These are phyloP conservation scores for Drepana arcuata DNA, from an alignment of 1,140 invertebrate genomes.

Conservation along the genomic window DNA sequence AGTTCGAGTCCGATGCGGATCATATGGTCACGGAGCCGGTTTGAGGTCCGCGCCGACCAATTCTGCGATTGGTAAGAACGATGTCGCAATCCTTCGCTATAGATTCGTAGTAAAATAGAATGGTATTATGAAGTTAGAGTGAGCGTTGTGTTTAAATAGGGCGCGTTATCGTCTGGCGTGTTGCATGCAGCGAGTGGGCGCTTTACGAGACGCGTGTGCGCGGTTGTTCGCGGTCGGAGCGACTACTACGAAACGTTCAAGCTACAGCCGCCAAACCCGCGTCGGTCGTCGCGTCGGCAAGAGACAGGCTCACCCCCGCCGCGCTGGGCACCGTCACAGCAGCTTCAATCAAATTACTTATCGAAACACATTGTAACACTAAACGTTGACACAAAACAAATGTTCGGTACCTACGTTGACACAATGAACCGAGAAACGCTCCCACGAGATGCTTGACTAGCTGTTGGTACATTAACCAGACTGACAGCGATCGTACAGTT, in stretches of 20 bases:
- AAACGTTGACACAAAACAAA: conserved; percentile 38
- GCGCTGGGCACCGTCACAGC: conserved; percentile 28
- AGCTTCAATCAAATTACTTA: conserved; percentile 57
- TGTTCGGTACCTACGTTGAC: conserved; percentile 25
- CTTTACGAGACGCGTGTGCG: conserved; percentile 41
- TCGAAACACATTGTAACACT: conserved; percentile 39
- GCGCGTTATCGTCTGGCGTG: conserved; percentile 47
- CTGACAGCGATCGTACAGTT: too few relatives aligned
- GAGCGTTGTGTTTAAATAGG: conserved; percentile 41
- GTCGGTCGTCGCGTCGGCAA: conserved; percentile 7
- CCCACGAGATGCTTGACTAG: conserved; percentile 47
- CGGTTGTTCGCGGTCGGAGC: conserved; percentile 34
- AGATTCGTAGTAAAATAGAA: too few relatives aligned
- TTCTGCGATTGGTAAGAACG: conserved; percentile 14
- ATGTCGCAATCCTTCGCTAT: conserved; percentile 22
- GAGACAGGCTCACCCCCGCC: conserved; percentile 26
- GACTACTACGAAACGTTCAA: conserved; percentile 25
- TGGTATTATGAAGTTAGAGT: conserved; percentile 26
- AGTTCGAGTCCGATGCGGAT: conserved; percentile 37
- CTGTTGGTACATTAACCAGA: conserved; percentile 26
- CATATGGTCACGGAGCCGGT: conserved; percentile 58
- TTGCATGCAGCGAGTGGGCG: conserved; percentile 10
- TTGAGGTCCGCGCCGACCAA: conserved; percentile 20
- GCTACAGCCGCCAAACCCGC: neutral
- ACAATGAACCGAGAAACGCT: conserved; percentile 28